phyloP scores from a whole-genome alignment of 2,888 invertebrate species.

The Acleris emargana region DNA sequence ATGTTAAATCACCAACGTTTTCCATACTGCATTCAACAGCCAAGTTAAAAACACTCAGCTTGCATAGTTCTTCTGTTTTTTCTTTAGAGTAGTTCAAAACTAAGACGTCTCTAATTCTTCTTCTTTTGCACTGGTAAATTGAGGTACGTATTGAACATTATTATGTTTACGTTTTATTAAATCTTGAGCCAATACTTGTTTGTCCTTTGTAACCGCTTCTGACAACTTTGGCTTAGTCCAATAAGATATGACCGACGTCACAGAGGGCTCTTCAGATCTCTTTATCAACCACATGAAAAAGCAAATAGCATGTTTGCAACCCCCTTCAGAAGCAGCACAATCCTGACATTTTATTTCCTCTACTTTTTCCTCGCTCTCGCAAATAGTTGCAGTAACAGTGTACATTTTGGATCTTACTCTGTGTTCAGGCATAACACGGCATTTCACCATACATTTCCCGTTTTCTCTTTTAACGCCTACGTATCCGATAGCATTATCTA shows the following conservation, averaged over 20 bases:
- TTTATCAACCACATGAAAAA: conserved; percentile 36
- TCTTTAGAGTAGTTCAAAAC: neutral
- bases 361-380: conserved; percentile 35
- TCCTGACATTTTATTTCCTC: conserved; percentile 37
- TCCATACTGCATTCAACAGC: no score
- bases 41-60: neutral
- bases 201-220: conserved; percentile 2
- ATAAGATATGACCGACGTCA: conserved; percentile 37
- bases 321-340: conserved; percentile 39
- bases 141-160: neutral
- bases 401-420: conserved; percentile 4
- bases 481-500: conserved; percentile 1
- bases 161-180: neutral
- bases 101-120: neutral
- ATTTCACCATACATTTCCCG: neutral
- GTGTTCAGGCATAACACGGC: neutral
- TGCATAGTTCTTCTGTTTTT: neutral
- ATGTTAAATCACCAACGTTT: no score
- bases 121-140: neutral
- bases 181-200: neutral
- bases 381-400: conserved; percentile 7
- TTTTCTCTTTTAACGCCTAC: neutral
- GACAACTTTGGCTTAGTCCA: conserved; percentile 40
- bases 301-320: conserved; percentile 38
- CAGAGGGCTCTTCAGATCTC: conserved; percentile 41